These are phyloP conservation scores for Drosophila busckii DNA, from an alignment of 1,140 invertebrate genomes.

Conservation along the genomic window DNA sequence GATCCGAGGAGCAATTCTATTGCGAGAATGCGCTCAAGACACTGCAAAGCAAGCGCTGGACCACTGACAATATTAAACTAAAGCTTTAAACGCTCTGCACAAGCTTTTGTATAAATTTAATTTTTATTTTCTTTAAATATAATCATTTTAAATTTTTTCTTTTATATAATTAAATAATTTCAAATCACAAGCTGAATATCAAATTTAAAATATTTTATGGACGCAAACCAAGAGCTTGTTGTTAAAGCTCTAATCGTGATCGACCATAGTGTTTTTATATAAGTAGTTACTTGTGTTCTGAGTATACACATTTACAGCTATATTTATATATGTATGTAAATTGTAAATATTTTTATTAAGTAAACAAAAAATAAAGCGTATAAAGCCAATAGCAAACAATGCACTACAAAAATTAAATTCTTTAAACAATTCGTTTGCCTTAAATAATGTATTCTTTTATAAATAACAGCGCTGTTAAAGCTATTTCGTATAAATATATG, in stretches of 20 bases:
- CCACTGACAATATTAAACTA: conserved; percentile 71
- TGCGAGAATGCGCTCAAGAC: conserved; percentile 72
- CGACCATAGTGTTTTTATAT: not conserved
- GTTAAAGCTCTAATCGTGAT: too few relatives aligned
- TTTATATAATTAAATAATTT: conserved; percentile 61
- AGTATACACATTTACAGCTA: conserved; percentile 17
- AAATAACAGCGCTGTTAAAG: conserved; percentile 71
- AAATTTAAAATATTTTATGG: conserved; percentile 37
- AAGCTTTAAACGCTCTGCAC: conserved; percentile 38
- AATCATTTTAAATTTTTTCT: conserved; percentile 44
- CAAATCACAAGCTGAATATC: conserved; percentile 73
- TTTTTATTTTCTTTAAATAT: conserved; percentile 52
- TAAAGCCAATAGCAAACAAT: conserved; percentile 63
- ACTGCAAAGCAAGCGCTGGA: conserved; percentile 75
- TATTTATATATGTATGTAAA: too few relatives aligned
- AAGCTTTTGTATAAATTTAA: conserved; percentile 59
- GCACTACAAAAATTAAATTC: conserved; percentile 61
- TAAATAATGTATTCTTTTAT: conserved; percentile 47
- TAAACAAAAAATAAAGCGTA: conserved; percentile 61
- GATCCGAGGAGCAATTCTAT: conserved; percentile 73
- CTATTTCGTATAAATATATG: conserved; percentile 63
- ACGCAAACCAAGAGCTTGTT: not conserved
- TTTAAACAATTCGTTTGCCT: conserved; percentile 66
- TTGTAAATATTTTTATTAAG: conserved; percentile 49
- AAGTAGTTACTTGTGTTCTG: conserved; percentile 2